Percentiles rank a stretch among this genome's conserved stretches.
Evolutionary conservation across 2,888 invertebrate genomes (phyloP).

Genomic region (Seladonia tumulorum): DNA sequence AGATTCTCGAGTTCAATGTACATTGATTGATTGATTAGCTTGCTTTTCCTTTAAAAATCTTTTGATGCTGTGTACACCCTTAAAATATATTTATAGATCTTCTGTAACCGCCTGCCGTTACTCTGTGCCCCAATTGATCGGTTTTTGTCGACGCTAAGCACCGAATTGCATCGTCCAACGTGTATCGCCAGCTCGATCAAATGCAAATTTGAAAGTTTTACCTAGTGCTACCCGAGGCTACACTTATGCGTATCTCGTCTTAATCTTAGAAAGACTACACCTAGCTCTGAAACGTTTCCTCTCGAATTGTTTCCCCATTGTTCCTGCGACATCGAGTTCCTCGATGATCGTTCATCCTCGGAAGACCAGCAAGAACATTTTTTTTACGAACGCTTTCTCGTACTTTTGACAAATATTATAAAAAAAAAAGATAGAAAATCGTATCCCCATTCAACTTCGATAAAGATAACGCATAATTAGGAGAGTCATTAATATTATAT

Average conservation of each 20-base stretch:
- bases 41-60: conserved; percentile 42
- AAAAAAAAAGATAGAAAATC: conserved; percentile 17
- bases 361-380: conserved; percentile 39
- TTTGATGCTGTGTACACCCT: conserved; percentile 41
- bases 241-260: conserved; percentile 52
- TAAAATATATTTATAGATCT: conserved; percentile 69
- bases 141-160: conserved; percentile 52
- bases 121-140: conserved; percentile 28
- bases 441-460: conserved; percentile 34
- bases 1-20: conserved; percentile 41
- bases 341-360: conserved; percentile 28
- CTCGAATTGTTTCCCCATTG: conserved; percentile 21
- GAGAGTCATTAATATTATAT: conserved; percentile 24
- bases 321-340: conserved; percentile 15
- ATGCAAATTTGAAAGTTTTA: conserved; percentile 61
- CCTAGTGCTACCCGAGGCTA: conserved; percentile 71
- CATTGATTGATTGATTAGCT: conserved; percentile 27
- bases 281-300: conserved; percentile 24
- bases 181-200: conserved; percentile 62
- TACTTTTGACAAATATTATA: conserved; percentile 28
- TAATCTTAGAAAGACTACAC: conserved; percentile 48
- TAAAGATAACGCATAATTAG: conserved; percentile 41
- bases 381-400: neutral
- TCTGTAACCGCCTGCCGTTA: conserved; percentile 47
- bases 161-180: conserved; percentile 43